Conservation (phyloP, 2,113 vertebrate species). For the Phylloscopus whistleri region DNA sequence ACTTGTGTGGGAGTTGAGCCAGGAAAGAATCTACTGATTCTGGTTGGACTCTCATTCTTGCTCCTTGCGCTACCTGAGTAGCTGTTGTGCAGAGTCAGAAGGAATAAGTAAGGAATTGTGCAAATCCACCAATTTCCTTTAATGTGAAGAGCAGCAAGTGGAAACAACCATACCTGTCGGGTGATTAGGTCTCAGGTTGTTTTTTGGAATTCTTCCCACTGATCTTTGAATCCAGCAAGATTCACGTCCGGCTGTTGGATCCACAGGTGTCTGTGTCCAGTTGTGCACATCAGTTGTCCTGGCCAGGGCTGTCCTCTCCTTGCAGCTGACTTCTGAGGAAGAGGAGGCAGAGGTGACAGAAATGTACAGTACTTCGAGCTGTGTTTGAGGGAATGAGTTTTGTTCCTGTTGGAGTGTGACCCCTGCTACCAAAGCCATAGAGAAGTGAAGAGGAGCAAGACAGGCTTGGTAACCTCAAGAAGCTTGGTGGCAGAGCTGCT, state of each 20-base stretch:
- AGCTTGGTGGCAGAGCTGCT: neutral
- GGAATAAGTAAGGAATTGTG: neutral
- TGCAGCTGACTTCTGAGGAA: neutral
- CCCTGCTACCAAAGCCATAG: neutral
- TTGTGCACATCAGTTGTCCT: neutral
- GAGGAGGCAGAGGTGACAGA: neutral
- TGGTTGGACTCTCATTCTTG: neutral
- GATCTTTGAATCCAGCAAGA: neutral
- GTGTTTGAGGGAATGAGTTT: neutral
- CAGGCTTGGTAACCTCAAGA: neutral
- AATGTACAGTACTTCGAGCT: neutral
- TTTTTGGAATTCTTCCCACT: neutral
- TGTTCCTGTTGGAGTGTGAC: neutral
- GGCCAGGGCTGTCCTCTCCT: neutral
- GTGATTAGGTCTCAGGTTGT: neutral
- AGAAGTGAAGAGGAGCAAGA: neutral
- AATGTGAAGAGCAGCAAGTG: neutral
- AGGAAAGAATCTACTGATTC: neutral
- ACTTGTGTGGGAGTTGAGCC: neutral
- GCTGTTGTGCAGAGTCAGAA: neutral
- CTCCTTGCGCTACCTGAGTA: accelerated
- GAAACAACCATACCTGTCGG: neutral
- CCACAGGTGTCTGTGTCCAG: neutral
- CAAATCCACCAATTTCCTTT: neutral
- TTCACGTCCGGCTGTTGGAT: neutral